Conservation (phyloP, 2,797 vertebrate species). For the Melanotaenia trifasciata region DNA sequence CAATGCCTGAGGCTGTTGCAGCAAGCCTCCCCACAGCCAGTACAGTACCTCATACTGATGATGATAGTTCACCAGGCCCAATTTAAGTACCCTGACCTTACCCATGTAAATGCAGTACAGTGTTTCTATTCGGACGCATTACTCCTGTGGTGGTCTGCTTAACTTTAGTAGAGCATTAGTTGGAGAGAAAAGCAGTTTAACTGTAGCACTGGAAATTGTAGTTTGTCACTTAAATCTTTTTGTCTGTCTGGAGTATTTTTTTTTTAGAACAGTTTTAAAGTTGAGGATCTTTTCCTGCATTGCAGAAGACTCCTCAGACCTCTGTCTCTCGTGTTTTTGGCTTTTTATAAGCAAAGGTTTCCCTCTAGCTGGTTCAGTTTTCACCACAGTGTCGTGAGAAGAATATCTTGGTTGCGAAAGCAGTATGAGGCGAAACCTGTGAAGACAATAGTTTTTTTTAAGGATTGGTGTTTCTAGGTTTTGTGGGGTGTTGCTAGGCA, state of each 20-base stretch:
- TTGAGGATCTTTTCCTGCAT: conserved; percentile 53
- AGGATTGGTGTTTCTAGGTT: conserved; percentile 78
- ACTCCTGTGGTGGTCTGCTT: conserved; percentile 54
- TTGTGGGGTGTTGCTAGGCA: conserved; percentile 77
- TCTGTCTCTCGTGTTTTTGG: conserved; percentile 62
- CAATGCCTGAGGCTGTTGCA: conserved; percentile 74
- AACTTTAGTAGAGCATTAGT: conserved; percentile 35
- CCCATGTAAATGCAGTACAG: conserved; percentile 55
- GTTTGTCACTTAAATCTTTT: conserved; percentile 52
- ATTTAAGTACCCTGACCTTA: conserved; percentile 50
- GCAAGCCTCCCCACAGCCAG: conserved; percentile 67
- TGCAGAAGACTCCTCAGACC: conserved; percentile 49
- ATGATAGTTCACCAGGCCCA: conserved; percentile 57
- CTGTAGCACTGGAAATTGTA: conserved; percentile 59
- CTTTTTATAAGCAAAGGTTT: conserved; percentile 63
- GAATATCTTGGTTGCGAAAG: conserved; percentile 27
- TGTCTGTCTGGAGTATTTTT: conserved; percentile 43
- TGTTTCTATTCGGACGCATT: conserved; percentile 46
- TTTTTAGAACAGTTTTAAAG: conserved; percentile 46
- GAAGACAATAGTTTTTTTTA: conserved; percentile 58
- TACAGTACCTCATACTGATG: conserved; percentile 76
- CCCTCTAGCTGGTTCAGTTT: conserved; percentile 48
- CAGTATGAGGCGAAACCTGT: conserved; percentile 61
- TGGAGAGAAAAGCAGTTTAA: conserved; percentile 42
- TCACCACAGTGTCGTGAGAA: conserved; percentile 43